phyloP scores from a whole-genome alignment of 2,888 invertebrate species.

The Tenthredo mesomela region DNA sequence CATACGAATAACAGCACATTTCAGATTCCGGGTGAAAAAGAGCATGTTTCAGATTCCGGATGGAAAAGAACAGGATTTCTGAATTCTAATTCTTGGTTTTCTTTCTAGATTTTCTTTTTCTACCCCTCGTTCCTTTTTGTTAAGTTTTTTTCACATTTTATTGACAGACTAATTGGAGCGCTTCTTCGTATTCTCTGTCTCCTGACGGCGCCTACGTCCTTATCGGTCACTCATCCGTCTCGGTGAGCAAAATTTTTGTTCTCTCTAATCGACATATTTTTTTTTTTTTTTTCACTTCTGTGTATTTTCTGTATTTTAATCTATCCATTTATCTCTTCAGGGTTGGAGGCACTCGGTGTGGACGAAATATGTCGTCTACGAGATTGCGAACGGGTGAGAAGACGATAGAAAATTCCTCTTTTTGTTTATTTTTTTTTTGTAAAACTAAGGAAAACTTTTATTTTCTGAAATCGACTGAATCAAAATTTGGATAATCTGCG shows the following conservation, averaged over 20 bases:
- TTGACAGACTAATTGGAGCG: conserved; percentile 53
- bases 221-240: conserved; percentile 67
- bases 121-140: not conserved
- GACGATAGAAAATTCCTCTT: not conserved
- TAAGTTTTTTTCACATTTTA: not conserved
- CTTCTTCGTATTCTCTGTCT: conserved; percentile 64
- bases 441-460: not conserved
- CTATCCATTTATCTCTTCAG: conserved; percentile 73
- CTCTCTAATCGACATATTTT: not conserved
- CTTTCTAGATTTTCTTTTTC: not conserved
- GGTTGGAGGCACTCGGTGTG: conserved; percentile 84
- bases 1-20: too few species aligned
- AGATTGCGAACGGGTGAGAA: conserved; percentile 80
- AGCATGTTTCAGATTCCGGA: too few species aligned
- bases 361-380: conserved; percentile 83
- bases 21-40: too few species aligned
- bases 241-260: conserved; percentile 62
- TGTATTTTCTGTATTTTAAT: not conserved
- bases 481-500: not conserved
- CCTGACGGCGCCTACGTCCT: conserved; percentile 71
- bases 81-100: not conserved
- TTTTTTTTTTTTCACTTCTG: not conserved
- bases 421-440: too few species aligned
- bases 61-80: too few species aligned
- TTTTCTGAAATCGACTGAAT: not conserved